phyloP scores from a whole-genome alignment of 2,113 vertebrate genomes.

The Sturnira hondurensis region DNA sequence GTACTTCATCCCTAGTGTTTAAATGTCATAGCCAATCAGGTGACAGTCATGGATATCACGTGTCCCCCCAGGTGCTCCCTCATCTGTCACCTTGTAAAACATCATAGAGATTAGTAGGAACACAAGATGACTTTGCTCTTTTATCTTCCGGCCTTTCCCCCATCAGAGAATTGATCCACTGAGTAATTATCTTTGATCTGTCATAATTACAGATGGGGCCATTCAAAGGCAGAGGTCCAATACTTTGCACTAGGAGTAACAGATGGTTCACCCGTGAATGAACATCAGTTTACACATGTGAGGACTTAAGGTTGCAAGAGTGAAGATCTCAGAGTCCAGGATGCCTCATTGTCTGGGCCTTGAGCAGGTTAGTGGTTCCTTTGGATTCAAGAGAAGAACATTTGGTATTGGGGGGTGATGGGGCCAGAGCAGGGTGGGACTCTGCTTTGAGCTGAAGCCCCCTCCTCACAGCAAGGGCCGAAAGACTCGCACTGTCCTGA shows the following conservation, averaged over 20 bases:
- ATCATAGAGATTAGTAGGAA: background rate
- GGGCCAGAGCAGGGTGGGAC: background rate
- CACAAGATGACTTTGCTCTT: background rate
- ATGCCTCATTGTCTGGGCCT: slow-evolving; percentile 34
- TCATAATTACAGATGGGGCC: slow-evolving; percentile 4
- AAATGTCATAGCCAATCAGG: slow-evolving; percentile 8
- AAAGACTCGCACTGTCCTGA: background rate
- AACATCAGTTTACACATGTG: background rate
- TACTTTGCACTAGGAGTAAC: background rate
- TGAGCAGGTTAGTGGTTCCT: slow-evolving; percentile 5
- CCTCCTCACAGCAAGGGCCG: background rate
- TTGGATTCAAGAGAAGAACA: background rate
- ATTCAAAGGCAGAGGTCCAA: background rate
- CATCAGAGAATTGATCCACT: background rate
- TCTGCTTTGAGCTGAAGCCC: background rate
- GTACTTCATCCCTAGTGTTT: slow-evolving; percentile 32
- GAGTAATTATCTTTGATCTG: background rate
- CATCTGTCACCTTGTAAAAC: slow-evolving; percentile 48
- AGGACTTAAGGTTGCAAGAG: background rate
- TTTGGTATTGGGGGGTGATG: background rate
- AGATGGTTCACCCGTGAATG: background rate
- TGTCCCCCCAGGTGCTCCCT: slow-evolving; percentile 49
- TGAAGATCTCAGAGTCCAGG: slow-evolving; percentile 24
- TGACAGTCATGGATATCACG: background rate
- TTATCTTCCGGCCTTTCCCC: slow-evolving; percentile 8